These are phyloP conservation scores for Aphis gossypii DNA, from an alignment of 1,140 invertebrate species.

Conservation along the genomic window DNA sequence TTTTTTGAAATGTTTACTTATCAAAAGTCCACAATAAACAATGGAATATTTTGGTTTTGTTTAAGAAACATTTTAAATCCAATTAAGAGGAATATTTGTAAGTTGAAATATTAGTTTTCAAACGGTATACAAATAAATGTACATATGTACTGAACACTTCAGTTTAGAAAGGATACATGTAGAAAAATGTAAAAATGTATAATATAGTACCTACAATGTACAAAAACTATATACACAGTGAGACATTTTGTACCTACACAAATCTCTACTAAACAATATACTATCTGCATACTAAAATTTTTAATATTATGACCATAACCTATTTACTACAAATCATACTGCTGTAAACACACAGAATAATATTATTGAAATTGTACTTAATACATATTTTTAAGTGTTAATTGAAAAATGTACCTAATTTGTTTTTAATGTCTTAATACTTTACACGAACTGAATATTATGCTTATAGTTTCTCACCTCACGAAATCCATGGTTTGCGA, in stretches of 20 bases:
- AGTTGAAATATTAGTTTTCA: neutral
- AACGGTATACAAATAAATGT: neutral
- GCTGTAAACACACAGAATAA: too few relatives aligned
- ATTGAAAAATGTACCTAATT: neutral
- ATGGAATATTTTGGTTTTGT: neutral
- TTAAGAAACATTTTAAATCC: neutral
- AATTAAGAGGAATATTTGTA: neutral
- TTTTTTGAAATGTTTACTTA: neutral
- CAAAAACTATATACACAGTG: neutral
- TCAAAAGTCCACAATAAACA: neutral
- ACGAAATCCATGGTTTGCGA: conserved; percentile 51
- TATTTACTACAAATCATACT: neutral
- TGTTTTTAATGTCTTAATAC: neutral
- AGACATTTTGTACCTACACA: neutral
- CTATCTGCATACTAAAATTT: neutral
- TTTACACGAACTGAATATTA: conserved; percentile 4
- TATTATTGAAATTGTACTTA: neutral
- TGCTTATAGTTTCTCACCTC: conserved; percentile 41
- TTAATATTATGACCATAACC: neutral
- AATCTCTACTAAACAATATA: neutral
- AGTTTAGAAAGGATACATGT: neutral
- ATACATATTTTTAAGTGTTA: neutral
- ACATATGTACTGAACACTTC: neutral
- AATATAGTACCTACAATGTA: neutral
- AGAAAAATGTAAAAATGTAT: neutral